These are phyloP conservation scores for Agonopterix arenella DNA, from an alignment of 2,888 invertebrate species.

Conservation along the genomic window DNA sequence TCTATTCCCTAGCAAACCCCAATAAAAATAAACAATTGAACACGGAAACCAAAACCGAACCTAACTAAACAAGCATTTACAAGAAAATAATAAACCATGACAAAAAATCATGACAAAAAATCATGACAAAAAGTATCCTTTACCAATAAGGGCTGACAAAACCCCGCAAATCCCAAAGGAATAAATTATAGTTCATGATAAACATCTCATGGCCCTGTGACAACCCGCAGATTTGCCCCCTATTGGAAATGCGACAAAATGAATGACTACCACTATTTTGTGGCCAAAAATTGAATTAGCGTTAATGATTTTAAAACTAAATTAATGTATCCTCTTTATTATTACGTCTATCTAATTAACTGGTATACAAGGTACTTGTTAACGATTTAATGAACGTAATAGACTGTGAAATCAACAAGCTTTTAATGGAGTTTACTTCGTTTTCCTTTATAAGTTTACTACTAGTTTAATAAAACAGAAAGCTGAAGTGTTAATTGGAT, in stretches of 20 bases:
- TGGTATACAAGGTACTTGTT: constrained; percentile 2
- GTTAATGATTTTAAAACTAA: constrained; percentile 14
- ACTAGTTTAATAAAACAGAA: too few relatives aligned
- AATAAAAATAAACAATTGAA: too few relatives aligned
- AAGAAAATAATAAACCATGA: background rate
- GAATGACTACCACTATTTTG: constrained; percentile 33
- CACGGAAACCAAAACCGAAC: too few relatives aligned
- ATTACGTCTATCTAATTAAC: background rate
- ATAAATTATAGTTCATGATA: constrained; percentile 56
- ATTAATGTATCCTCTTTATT: background rate
- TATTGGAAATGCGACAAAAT: constrained; percentile 38
- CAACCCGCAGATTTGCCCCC: constrained; percentile 48
- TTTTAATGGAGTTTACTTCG: too few relatives aligned
- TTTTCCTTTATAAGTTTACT: background rate
- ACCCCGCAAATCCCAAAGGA: constrained; percentile 33
- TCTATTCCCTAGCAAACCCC: too few relatives aligned
- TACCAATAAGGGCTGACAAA: constrained; percentile 21
- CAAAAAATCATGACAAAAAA: too few relatives aligned
- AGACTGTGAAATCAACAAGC: constrained; percentile 3
- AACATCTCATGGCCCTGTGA: constrained; percentile 38
- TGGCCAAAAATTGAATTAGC: constrained; percentile 44
- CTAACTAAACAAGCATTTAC: background rate
- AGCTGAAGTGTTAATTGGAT: constrained; percentile 6
- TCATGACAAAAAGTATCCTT: constrained; percentile 16
- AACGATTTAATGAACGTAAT: constrained; percentile 5